Evolutionary conservation across 2,113 vertebrate genomes (phyloP).

Genomic region (Indri indri): DNA sequence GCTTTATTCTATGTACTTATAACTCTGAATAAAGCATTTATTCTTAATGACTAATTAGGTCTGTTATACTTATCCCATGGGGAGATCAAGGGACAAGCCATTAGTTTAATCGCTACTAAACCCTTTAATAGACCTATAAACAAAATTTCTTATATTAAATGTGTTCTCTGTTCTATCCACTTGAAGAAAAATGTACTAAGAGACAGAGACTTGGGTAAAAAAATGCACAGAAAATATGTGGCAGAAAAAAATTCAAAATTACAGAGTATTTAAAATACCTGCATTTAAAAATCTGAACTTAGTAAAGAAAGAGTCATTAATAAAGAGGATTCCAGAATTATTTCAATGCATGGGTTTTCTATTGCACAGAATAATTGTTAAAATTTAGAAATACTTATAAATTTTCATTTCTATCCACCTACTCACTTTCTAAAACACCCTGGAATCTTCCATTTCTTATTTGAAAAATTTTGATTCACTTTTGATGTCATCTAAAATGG

Average conservation of each 20-base stretch:
- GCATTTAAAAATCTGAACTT: not conserved
- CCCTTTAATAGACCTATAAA: not conserved
- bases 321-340: not conserved
- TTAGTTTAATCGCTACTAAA: not conserved
- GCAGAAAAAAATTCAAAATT: not conserved
- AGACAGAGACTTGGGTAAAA: not conserved
- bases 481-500: not conserved
- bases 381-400: not conserved
- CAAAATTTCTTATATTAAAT: not conserved
- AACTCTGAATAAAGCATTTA: not conserved
- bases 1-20: not conserved
- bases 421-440: not conserved
- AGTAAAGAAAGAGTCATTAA: not conserved
- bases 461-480: not conserved
- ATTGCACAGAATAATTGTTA: not conserved
- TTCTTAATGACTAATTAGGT: not conserved
- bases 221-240: not conserved
- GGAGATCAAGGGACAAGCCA: not conserved
- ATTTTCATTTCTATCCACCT: not conserved
- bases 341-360: not conserved
- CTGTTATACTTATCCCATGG: not conserved
- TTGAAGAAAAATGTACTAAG: not conserved
- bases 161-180: not conserved
- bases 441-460: not conserved
- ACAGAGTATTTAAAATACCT: not conserved